Conservation (phyloP, 2,113 vertebrate species). For the Origma solitaria region DNA sequence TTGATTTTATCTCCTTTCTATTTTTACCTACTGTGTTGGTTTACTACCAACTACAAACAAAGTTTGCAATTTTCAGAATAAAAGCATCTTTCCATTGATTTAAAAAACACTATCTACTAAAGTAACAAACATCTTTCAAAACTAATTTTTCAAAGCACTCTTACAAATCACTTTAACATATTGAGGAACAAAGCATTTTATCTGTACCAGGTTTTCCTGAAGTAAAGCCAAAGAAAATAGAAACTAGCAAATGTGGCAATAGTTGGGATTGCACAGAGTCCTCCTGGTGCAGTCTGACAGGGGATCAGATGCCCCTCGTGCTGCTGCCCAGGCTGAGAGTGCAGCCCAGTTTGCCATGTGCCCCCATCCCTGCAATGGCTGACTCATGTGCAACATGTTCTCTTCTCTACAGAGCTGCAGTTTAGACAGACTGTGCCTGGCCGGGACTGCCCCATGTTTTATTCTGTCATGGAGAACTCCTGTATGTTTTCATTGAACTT, state of each 20-base stretch:
- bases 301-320: background rate
- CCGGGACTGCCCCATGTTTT: background rate
- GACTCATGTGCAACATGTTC: background rate
- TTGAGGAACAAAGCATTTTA: background rate
- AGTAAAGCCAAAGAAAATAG: background rate
- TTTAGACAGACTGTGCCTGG: background rate
- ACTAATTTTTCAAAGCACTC: background rate
- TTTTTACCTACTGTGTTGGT: background rate
- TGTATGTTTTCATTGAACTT: background rate
- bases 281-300: background rate
- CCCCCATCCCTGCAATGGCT: background rate
- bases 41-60: background rate
- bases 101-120: background rate
- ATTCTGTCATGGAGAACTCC: background rate
- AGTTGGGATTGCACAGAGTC: background rate
- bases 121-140: background rate
- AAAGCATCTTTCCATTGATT: background rate
- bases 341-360: background rate
- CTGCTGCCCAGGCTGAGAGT: background rate
- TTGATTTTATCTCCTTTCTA: conserved; percentile 1
- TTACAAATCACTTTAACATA: background rate
- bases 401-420: background rate
- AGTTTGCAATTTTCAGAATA: background rate
- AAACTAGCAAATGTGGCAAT: background rate
- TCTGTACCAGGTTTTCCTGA: background rate